Conservation (phyloP, 2,888 invertebrate genomes). For the Plebejus argus region DNA sequence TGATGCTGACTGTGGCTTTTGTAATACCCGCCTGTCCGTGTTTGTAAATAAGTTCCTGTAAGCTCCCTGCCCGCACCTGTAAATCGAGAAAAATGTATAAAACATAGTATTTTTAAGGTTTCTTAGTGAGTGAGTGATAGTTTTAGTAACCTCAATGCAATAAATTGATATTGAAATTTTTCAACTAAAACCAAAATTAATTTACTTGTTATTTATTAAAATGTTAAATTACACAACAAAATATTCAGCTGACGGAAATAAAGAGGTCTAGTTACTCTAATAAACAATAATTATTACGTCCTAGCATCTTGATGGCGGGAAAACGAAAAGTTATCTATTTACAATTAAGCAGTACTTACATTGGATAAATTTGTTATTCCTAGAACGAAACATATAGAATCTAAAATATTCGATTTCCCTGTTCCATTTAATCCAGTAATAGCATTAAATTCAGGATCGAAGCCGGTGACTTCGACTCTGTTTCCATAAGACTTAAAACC, state of each 20-base stretch:
- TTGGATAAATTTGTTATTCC: constrained; percentile 96
- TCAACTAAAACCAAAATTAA: too few species aligned
- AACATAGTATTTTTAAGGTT: neutral
- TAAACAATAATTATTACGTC: neutral
- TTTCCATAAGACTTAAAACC: constrained; percentile 99
- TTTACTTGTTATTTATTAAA: too few species aligned
- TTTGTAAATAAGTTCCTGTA: constrained; percentile 98
- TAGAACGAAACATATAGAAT: constrained; percentile 98
- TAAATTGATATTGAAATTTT: neutral
- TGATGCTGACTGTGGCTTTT: constrained; percentile 96
- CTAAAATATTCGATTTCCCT: constrained; percentile 98
- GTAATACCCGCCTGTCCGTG: constrained; percentile 97
- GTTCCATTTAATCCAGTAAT: constrained; percentile 99
- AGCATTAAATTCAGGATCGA: constrained; percentile 97
- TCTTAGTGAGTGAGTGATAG: neutral
- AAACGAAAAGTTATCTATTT: constrained; percentile 37
- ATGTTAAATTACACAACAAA: too few species aligned
- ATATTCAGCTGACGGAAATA: neutral
- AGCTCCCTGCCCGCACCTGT: constrained; percentile 92
- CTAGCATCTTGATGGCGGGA: constrained; percentile 49
- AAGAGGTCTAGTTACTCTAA: too few species aligned
- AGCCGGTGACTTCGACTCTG: constrained; percentile 93
- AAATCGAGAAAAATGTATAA: neutral
- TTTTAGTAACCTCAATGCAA: neutral
- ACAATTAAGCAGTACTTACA: constrained; percentile 80